Evolutionary conservation across 2,888 invertebrate genomes (phyloP), one percentile per base, ranked within the genome.

Genomic region (Phragmatobia fuliginosa): DNA sequence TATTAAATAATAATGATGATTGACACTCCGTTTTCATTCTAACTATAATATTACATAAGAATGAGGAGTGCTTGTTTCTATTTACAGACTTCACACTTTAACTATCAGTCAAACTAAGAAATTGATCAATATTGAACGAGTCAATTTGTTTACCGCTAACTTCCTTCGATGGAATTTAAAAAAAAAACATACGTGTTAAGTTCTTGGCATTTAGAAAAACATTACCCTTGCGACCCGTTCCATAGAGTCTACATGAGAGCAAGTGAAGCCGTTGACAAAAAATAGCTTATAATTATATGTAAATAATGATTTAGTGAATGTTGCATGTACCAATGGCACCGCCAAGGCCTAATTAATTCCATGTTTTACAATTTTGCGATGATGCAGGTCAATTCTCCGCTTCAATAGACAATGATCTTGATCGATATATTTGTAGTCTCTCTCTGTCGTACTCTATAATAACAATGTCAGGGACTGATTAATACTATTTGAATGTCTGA

Each of bases 271-370:
- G 5, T 3, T 36, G 18, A 2, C 16, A 69, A 67, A 28, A 56
- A 16, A 11, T 25, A 28, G 25, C 25, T 5, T 62, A 65, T 68
- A 60, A 66, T 73, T 70, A 73, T 76, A 74, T 68, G 63, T 33
- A 52, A 72, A 68, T 28, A 31, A 49, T 33, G n/a, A 11, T 64
- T 52, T 67, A 25, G 63, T 45, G 56, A 71, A 71, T 74, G 67
- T 76, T 67, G 76, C 73, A 66, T 75, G 70, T 71, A 60, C 61
- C 38, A 61, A 56, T 25, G 16, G 33, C 25, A 68, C 49, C 1
- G 62, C 49, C 79, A 81, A 82, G 81, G 81, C 32, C 70, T 31
- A 77, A 81, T 72, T 66, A 74, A 79, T 81, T 81, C 76, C 31
- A 65, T 67, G 68, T 25, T 38, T 66, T 76, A 75, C 41, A 60